Percentiles rank a stretch among this genome's conserved stretches.
These are phyloP conservation scores for Paramormyrops kingsleyae DNA, from an alignment of 2,113 vertebrate genomes.

Conservation along the genomic window DNA sequence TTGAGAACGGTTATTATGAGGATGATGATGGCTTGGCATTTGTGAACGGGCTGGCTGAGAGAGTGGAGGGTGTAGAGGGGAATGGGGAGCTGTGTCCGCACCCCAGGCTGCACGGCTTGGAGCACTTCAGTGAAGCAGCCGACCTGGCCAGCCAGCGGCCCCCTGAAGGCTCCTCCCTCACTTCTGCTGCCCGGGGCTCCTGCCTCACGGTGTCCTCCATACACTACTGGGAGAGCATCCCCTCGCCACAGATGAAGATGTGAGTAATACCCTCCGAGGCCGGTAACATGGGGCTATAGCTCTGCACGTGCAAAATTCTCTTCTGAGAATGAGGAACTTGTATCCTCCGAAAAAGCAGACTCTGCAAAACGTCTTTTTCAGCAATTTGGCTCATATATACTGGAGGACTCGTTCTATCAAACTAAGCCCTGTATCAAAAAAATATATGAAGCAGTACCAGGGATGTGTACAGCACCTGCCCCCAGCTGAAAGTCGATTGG, in stretches of 20 bases:
- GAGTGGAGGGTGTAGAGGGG: constrained; percentile 43
- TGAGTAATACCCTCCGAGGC: constrained; percentile 62
- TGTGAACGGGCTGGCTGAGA: constrained; percentile 62
- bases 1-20: constrained; percentile 94
- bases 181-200: constrained; percentile 59
- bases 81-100: constrained; percentile 51
- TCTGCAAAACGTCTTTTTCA: background rate
- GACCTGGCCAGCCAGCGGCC: constrained; percentile 39
- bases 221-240: constrained; percentile 82
- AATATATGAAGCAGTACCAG: background rate
- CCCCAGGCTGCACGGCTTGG: constrained; percentile 49
- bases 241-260: constrained; percentile 81
- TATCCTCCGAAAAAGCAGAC: background rate
- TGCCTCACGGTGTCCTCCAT: constrained; percentile 51
- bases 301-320: background rate
- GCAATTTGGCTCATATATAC: background rate
- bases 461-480: background rate
- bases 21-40: constrained; percentile 67
- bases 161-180: constrained; percentile 64
- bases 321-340: background rate
- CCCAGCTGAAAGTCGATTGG: background rate
- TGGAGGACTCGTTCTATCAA: background rate
- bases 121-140: constrained; percentile 43
- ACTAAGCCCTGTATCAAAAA: background rate
- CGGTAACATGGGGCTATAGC: background rate